A percentile compares a stretch with the other conserved stretches of the same genome.
phyloP scores from a whole-genome alignment of 2,888 invertebrate genomes.

The Chymomyza caudatula region DNA sequence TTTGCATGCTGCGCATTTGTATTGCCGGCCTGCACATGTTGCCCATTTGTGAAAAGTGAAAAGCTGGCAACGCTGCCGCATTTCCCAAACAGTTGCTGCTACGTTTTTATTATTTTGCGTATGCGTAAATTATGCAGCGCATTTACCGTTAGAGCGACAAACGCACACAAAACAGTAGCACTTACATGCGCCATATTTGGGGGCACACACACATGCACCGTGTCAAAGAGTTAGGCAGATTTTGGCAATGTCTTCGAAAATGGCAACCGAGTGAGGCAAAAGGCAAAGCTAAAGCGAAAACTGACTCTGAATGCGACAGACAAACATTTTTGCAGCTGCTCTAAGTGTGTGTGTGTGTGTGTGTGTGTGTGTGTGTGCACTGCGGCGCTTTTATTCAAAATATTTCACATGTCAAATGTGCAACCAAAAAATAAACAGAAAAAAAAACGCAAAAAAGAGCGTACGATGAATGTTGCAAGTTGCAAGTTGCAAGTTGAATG shows the following conservation, averaged over 20 bases:
- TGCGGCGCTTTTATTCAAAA: conserved; percentile 16
- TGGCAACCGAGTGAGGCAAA: not conserved
- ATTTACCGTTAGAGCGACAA: conserved; percentile 61
- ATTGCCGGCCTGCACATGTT: conserved; percentile 7
- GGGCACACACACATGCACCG: conserved; percentile 1
- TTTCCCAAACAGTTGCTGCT: conserved; percentile 5
- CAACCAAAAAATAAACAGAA: conserved; percentile 28
- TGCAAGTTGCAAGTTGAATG: conserved; percentile 9
- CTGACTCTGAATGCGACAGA: not conserved
- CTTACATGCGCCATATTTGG: conserved; percentile 68
- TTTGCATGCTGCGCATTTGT: conserved; percentile 63
- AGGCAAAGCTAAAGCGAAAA: not conserved
- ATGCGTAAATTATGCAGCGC: conserved; percentile 70
- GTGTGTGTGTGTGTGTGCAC: not conserved
- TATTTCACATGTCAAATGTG: conserved; percentile 17
- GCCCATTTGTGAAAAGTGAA: conserved; percentile 4
- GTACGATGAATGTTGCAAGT: not conserved
- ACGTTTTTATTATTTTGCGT: conserved; percentile 26
- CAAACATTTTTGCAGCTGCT: not conserved
- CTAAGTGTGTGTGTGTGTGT: not conserved
- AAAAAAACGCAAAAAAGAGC: conserved; percentile 42
- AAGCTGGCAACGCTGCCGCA: not conserved
- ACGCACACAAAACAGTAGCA: conserved; percentile 62
- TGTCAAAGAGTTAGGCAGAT: not conserved
- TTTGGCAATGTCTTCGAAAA: not conserved